A percentile compares a stretch with the other conserved stretches of the same genome.
Evolutionary conservation across 2,113 vertebrate genomes (phyloP).

Genomic region (Oenanthe melanoleuca): DNA sequence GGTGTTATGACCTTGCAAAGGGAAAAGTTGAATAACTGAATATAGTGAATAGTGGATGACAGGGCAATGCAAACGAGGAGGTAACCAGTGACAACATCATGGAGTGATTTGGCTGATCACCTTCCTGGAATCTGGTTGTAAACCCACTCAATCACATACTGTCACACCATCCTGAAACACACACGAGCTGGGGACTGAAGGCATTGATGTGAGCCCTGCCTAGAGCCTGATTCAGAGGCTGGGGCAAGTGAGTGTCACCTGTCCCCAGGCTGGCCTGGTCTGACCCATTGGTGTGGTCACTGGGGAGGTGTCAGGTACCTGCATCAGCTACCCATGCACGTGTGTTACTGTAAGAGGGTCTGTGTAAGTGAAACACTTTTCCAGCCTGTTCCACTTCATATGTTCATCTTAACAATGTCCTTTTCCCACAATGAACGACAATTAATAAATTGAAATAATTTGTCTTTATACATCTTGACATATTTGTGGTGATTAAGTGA

Average conservation of each 20-base stretch:
- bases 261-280: neutral
- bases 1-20: neutral
- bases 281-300: neutral
- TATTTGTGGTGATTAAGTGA: neutral
- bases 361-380: neutral
- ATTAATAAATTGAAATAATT: neutral
- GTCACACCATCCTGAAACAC: neutral
- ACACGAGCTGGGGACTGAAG: neutral
- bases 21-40: neutral
- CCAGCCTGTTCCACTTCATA: neutral
- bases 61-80: neutral
- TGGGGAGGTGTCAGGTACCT: neutral
- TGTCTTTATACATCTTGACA: neutral
- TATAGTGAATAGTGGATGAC: neutral
- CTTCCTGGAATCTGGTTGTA: neutral
- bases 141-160: neutral
- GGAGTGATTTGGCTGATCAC: neutral
- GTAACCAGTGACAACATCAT: neutral
- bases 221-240: neutral
- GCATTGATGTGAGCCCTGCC: neutral
- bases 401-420: neutral
- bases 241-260: neutral
- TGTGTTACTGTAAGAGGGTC: too few relatives aligned
- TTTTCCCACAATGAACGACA: neutral
- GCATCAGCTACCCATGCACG: fast-evolving